A percentile compares a stretch with the other conserved stretches of the same genome.
These are phyloP conservation scores for Petrophora chlorosata DNA, from an alignment of 2,888 invertebrate species.

Conservation along the genomic window DNA sequence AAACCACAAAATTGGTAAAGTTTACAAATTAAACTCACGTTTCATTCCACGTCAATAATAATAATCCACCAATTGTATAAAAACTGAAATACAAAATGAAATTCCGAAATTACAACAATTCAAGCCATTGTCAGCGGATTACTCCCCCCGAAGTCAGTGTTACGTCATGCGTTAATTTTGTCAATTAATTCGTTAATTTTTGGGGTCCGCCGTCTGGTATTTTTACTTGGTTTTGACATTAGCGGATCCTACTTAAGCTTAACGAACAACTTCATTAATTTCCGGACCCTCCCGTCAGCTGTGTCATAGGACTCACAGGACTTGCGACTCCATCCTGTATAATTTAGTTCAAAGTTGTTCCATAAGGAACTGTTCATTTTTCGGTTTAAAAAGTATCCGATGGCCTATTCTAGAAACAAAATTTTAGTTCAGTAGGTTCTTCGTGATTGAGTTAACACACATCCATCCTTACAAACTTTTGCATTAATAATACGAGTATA, in stretches of 20 bases:
- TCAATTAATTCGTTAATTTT: constrained; percentile 34
- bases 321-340: too few relatives aligned
- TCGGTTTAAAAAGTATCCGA: too few relatives aligned
- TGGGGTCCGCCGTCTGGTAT: constrained; percentile 37
- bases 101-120: constrained; percentile 11
- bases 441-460: too few relatives aligned
- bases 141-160: constrained; percentile 14
- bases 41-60: too few relatives aligned
- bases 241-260: constrained; percentile 72
- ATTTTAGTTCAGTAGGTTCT: too few relatives aligned
- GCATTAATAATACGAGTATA: too few relatives aligned
- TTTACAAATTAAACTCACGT: too few relatives aligned
- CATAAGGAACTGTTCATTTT: too few relatives aligned
- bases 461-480: too few relatives aligned
- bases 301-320: constrained; percentile 24
- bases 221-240: constrained; percentile 58
- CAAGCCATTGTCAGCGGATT: constrained; percentile 17
- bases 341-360: too few relatives aligned
- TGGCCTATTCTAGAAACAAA: too few relatives aligned
- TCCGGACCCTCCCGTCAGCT: constrained; percentile 49
- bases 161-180: constrained; percentile 30
- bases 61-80: not conserved
- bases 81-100: constrained; percentile 11
- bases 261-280: constrained; percentile 79
- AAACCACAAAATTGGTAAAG: too few relatives aligned